Conservation (phyloP, 2,797 vertebrate species). For the Centropyge bicolor region DNA sequence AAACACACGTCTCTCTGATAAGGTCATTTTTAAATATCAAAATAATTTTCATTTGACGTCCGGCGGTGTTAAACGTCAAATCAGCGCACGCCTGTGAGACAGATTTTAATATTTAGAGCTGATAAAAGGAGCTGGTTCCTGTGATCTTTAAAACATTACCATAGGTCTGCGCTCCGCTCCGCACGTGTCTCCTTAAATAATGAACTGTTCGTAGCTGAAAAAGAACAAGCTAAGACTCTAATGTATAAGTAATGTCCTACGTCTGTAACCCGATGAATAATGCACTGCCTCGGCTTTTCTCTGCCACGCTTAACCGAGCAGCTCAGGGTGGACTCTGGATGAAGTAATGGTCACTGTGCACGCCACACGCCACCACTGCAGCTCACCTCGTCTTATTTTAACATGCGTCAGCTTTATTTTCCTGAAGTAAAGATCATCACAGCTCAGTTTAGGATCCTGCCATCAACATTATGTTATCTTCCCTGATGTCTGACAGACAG, state of each 20-base stretch:
- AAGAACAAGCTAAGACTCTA: constrained; percentile 74
- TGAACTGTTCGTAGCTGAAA: constrained; percentile 69
- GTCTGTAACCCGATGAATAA: constrained; percentile 76
- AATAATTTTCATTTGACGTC: constrained; percentile 31
- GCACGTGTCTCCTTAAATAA: constrained; percentile 80
- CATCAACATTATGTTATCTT: not conserved
- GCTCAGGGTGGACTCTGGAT: constrained; percentile 6
- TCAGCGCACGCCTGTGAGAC: constrained; percentile 7
- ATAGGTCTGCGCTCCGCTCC: constrained; percentile 57
- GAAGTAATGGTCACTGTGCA: constrained; percentile 36
- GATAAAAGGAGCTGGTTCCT: constrained; percentile 54
- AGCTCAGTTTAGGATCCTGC: not conserved
- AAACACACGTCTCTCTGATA: not conserved
- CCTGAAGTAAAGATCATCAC: not conserved
- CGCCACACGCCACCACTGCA: constrained; percentile 9
- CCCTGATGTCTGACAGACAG: not conserved
- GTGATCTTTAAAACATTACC: constrained; percentile 80
- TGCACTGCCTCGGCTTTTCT: constrained; percentile 54
- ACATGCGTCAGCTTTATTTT: not conserved
- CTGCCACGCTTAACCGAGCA: constrained; percentile 17
- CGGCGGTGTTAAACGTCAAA: constrained; percentile 4
- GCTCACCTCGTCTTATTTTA: not conserved
- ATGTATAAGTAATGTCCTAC: constrained; percentile 79
- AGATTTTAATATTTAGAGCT: constrained; percentile 52
- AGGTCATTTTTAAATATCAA: not conserved